Conservation (phyloP, 2,113 vertebrate genomes). For the Laterallus jamaicensis region DNA sequence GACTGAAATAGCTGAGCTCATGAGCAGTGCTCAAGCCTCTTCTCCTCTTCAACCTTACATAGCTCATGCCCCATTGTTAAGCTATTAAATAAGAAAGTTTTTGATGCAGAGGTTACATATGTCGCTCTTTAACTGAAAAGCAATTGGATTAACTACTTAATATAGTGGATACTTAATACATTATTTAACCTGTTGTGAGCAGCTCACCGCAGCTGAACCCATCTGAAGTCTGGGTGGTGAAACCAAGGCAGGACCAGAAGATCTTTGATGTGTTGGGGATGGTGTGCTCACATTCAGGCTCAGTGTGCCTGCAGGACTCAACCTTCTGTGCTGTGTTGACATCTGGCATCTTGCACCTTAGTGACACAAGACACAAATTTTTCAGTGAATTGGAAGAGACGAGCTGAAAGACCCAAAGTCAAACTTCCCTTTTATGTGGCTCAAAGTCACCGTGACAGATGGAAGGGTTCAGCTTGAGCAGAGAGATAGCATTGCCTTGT, state of each 20-base stretch:
- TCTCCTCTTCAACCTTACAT: background rate
- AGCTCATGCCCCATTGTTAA: background rate
- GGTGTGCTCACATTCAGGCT: accelerated
- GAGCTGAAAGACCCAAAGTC: background rate
- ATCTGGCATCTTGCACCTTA: background rate
- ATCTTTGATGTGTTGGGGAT: background rate
- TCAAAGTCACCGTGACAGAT: background rate
- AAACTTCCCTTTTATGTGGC: background rate
- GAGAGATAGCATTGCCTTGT: background rate
- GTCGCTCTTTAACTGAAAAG: background rate
- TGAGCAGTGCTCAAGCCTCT: background rate
- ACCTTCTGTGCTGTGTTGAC: background rate
- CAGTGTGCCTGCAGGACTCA: background rate
- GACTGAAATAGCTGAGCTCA: background rate
- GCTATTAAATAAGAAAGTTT: background rate
- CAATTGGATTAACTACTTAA: background rate
- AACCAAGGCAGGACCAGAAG: background rate
- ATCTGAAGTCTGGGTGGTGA: background rate
- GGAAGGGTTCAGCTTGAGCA: background rate
- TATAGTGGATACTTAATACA: background rate
- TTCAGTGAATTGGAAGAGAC: background rate
- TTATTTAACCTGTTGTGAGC: background rate
- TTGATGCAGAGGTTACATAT: background rate
- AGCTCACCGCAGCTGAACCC: background rate
- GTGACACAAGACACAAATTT: background rate